Percentiles rank a stretch among this genome's conserved stretches.
These are phyloP conservation scores for Ibycter americanus DNA, from an alignment of 2,797 vertebrate species.

Conservation along the genomic window DNA sequence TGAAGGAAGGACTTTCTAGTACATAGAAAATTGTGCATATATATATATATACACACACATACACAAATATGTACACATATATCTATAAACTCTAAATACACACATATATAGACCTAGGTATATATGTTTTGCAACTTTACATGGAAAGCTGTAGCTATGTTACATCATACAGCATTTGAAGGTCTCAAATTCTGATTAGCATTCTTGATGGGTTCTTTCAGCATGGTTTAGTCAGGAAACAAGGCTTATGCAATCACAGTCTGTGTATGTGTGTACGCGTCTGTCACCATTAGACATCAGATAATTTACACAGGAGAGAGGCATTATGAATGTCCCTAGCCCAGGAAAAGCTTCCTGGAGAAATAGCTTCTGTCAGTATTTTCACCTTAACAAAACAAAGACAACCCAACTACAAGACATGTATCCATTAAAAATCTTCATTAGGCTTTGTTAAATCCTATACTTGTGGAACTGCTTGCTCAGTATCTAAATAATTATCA, in stretches of 20 bases:
- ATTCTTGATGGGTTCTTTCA: constrained; percentile 63
- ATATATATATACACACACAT: not conserved
- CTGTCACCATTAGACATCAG: constrained; percentile 67
- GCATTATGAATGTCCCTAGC: constrained; percentile 50
- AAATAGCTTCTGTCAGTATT: constrained; percentile 23
- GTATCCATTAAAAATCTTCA: not conserved
- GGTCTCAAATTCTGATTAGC: constrained; percentile 45
- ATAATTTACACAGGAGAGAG: constrained; percentile 61
- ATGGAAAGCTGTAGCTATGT: not conserved
- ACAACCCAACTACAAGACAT: not conserved
- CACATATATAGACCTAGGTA: not conserved
- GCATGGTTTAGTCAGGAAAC: constrained; percentile 54
- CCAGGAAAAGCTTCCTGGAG: constrained; percentile 25
- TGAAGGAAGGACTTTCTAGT: not conserved
- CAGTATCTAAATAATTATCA: not conserved
- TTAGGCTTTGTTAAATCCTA: not conserved
- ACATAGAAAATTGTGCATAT: not conserved
- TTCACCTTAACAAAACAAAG: not conserved
- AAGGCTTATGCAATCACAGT: constrained; percentile 67
- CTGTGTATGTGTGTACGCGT: constrained; percentile 62
- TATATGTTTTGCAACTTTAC: not conserved
- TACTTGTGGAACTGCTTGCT: not conserved
- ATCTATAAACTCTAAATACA: not conserved
- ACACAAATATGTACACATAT: not conserved
- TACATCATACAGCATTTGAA: not conserved